These are phyloP conservation scores for Solenodon paradoxus DNA, from an alignment of 2,113 vertebrate species.

Conservation along the genomic window DNA sequence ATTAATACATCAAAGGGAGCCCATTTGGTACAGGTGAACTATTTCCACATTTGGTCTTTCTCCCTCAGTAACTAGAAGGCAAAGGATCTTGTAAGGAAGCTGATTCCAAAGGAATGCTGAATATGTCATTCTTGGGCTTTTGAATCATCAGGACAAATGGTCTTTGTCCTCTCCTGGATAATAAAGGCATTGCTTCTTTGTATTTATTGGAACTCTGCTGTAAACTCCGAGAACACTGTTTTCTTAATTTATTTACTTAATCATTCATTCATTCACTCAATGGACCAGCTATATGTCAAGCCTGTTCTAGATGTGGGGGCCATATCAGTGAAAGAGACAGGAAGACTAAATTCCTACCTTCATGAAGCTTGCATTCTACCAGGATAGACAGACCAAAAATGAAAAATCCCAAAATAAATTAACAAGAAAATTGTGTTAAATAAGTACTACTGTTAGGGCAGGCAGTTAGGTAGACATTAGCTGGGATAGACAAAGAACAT, in stretches of 20 bases:
- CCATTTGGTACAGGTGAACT: not conserved
- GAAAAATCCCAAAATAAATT: not conserved
- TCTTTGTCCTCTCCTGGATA: not conserved
- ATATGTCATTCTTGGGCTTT: not conserved
- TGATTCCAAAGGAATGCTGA: conserved; percentile 14
- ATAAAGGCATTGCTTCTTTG: not conserved
- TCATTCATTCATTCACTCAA: not conserved
- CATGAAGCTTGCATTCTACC: not conserved
- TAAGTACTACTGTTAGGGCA: too few relatives aligned
- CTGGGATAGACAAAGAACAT: too few relatives aligned
- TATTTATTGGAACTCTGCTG: not conserved
- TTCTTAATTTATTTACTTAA: not conserved
- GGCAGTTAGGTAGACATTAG: too few relatives aligned
- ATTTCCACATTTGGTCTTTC: conserved; percentile 11
- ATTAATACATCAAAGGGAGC: not conserved
- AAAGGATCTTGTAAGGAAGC: conserved; percentile 3
- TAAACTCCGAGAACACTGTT: not conserved
- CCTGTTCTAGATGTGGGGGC: not conserved
- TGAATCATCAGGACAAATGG: conserved; percentile 8
- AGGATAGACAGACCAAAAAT: not conserved
- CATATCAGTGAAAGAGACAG: not conserved
- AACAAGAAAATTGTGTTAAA: not conserved
- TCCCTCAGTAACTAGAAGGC: not conserved
- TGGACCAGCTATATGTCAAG: not conserved
- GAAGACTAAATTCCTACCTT: not conserved